Base-by-base conservation (phyloP, 2,113 vertebrate genomes). In the Oncorhynchus mykiss region DNA sequence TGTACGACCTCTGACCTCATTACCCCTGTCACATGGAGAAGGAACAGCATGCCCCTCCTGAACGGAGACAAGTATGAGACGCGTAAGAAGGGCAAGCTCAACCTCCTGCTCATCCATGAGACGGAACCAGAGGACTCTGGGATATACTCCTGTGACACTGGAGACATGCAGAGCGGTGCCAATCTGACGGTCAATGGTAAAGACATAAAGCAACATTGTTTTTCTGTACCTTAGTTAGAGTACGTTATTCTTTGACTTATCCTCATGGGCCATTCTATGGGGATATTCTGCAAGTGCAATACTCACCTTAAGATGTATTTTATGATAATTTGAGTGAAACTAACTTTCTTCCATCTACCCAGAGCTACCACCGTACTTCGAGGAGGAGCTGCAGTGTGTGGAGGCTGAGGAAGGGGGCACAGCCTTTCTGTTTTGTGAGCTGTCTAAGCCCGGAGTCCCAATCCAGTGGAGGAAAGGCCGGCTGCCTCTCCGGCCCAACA, bases 91-190 rank as follows among this genome's bases (percentile, higher is more conserved):
- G 88, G 92, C 86, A 1, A 95, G 90, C 29, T 76, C 82, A 87
- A 76, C 66, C 88, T 96, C 67, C 90, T 99, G 27, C 76, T 94
- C 3, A 93, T 99, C 51, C 93, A 86, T 1, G 78, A 14, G 45
- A 85, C 95, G 57, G 94, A 95, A 77, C 86, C 91, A 0, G 82
- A 92, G 12, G 97, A 99, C 72, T 85, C 93, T 1, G 97, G 97
- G 0, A 83, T 94, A 72, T 99, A 98, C 73, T 90, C 84, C 51
- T 99, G 96, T 59, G 86, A 93, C 75, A 95, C 91, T 59, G 95
- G 95, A 4, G 94, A 95, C 74, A 89, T 93, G 84, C 95, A 82
- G 0, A 95, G 90, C 73, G 81, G 78, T 31, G 95, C 94, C 24
- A 93, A 86, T 3, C 92, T 99, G 9, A 92, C 81, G 0, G 94